Evolutionary conservation across 2,797 vertebrate genomes (phyloP).

Genomic region (Cossypha caffra): DNA sequence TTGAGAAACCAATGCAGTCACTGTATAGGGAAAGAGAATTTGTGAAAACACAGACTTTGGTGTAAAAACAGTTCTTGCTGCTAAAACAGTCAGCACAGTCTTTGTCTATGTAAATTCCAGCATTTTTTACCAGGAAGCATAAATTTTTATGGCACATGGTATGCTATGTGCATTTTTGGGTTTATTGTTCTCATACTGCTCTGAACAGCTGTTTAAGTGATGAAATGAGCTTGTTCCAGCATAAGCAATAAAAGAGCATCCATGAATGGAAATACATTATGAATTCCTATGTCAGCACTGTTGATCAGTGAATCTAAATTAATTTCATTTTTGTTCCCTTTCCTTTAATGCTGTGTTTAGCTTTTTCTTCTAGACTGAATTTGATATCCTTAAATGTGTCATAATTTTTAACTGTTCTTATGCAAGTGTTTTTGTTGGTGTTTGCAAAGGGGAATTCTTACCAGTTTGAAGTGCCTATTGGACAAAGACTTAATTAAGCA

Average conservation of each 20-base stretch:
- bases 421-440: background rate
- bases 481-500: background rate
- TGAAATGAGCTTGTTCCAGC: background rate
- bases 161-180: background rate
- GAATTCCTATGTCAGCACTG: background rate
- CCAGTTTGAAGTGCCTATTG: background rate
- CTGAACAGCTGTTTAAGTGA: background rate
- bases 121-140: background rate
- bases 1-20: background rate
- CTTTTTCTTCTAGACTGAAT: background rate
- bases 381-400: background rate
- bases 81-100: background rate
- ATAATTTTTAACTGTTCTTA: background rate
- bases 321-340: background rate
- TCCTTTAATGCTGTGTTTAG: background rate
- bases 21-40: background rate
- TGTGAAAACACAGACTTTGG: background rate
- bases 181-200: background rate
- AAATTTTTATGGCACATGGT: background rate
- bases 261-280: background rate
- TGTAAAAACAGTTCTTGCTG: background rate
- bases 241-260: constrained; percentile 1
- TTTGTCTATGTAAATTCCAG: background rate
- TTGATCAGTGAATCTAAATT: background rate
- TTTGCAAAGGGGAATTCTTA: background rate